These are phyloP conservation scores for Protosalanx chinensis DNA, from an alignment of 2,797 vertebrate genomes.

Conservation along the genomic window DNA sequence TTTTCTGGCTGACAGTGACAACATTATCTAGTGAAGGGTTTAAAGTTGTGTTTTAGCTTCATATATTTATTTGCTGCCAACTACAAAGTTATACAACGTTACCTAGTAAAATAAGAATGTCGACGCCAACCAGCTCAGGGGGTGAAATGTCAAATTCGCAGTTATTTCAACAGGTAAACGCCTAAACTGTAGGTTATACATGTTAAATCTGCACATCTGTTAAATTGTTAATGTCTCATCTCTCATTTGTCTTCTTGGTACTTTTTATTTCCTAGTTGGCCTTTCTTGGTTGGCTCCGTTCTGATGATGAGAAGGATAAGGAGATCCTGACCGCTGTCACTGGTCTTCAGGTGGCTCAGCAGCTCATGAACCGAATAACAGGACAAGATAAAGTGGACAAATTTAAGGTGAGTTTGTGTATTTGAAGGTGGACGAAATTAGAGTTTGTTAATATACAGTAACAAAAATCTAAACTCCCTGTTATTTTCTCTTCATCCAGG, in stretches of 20 bases:
- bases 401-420: conserved; percentile 55
- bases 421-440: background rate
- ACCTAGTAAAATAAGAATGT: conserved; percentile 37
- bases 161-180: conserved; percentile 66
- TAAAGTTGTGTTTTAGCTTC: background rate
- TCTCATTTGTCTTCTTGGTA: background rate
- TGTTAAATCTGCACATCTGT: background rate
- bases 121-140: conserved; percentile 24
- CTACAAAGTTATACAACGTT: background rate
- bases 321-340: conserved; percentile 57
- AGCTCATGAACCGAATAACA: conserved; percentile 65
- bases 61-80: background rate
- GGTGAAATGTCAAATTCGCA: conserved; percentile 58
- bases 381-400: conserved; percentile 64
- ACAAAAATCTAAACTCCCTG: background rate
- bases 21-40: background rate
- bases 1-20: background rate
- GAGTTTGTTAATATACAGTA: background rate
- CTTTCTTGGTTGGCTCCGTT: conserved; percentile 66
- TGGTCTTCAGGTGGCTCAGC: conserved; percentile 61
- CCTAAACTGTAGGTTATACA: background rate
- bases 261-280: conserved; percentile 58
- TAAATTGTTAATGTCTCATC: background rate
- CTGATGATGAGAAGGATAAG: conserved; percentile 61
- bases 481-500: conserved; percentile 50